Evolutionary conservation across 2,888 invertebrate genomes (phyloP), one percentile per base, ranked within the genome.

Genomic region (Zygothrica quintamaculata): DNA sequence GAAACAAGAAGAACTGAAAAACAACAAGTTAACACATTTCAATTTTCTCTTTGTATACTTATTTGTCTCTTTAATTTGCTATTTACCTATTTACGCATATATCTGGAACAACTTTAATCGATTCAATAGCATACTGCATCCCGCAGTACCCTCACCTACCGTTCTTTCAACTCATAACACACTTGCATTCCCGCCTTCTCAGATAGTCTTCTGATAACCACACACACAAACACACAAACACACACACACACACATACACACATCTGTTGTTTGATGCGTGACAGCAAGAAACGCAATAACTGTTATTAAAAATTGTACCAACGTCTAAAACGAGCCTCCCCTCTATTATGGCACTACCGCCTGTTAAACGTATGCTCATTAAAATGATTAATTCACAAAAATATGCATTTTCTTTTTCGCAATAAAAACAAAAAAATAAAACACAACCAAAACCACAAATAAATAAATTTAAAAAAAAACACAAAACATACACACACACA

Each of bases 371-470:
- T 62, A 48, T 64, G 61, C 62, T 82, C 79, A 79, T 82, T 77
- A 82, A 74, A 71, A 64, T 79, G 77, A 79, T 82, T 71, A 82
- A 80, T 80, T 69, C 77, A 58, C 61, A 51, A 65, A 70, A 77
- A 73, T 67, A 69, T 68, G 65, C 55, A 76, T 70, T 66, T 74
- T 70, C 40, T 51, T 65, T 64, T 58, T 60, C 40, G 56, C 60
- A 70, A 64, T 9, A 40, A 42, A 44, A 42, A 50, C 22, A 57
- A 26, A 59, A n/a, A 31, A 56, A 53, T 12, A 36, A 36, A 18
- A 50, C 42, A 56, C 39, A 43, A 61, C 51, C 40, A 31, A 37
- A 39, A 51, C 16, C 22, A 48, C 33, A 51, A 55, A 60, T 46
- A 57, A 33, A 51, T n/a, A n/a, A n/a, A n/a, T n/a, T n/a, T n/a